Evolutionary conservation across 2,113 vertebrate species (phyloP).

Genomic region (Vanacampus margaritifer): DNA sequence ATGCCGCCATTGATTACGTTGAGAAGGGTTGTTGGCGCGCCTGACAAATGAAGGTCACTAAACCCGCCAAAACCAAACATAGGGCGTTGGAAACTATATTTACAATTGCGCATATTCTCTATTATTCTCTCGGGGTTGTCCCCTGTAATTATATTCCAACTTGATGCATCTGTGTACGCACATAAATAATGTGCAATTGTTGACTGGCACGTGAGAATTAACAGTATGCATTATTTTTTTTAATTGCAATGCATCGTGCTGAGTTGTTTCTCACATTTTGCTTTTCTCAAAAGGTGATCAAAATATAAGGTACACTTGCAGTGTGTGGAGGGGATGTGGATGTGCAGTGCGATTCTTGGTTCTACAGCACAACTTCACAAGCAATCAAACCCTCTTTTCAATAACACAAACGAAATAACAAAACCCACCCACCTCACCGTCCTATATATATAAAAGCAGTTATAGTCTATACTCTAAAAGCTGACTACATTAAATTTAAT

Average conservation of each 20-base stretch:
- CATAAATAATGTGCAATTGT: background rate
- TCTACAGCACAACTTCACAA: no score
- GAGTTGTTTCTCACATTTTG: background rate
- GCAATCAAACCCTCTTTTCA: no score
- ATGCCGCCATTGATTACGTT: conserved; percentile 3
- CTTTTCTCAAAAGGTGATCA: background rate
- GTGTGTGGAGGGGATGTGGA: no score
- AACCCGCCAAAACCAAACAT: background rate
- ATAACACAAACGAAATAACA: no score
- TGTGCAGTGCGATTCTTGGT: no score
- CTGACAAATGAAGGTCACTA: background rate
- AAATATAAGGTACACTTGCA: background rate
- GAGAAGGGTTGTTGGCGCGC: background rate
- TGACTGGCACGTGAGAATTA: background rate
- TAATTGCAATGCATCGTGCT: background rate
- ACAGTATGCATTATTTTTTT: background rate
- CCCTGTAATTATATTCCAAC: background rate
- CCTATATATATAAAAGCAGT: no score
- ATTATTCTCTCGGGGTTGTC: background rate
- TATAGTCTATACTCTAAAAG: no score
- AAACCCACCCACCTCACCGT: no score
- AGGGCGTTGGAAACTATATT: background rate
- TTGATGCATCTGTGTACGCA: background rate
- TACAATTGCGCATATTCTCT: background rate
- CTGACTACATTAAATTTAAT: no score